phyloP scores from a whole-genome alignment of 2,888 invertebrate genomes.

The Steromphala cineraria region DNA sequence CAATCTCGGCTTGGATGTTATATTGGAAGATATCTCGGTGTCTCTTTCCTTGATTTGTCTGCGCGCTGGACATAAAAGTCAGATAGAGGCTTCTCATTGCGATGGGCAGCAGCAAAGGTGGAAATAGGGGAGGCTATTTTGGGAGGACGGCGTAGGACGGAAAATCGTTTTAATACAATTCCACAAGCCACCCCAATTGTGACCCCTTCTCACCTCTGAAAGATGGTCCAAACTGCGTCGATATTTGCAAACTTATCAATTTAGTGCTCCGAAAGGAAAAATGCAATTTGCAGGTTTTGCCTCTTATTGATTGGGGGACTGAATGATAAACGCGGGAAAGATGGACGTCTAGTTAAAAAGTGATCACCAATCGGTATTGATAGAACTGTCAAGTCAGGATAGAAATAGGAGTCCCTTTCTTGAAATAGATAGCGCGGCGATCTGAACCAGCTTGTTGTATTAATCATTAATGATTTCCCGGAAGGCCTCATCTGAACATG shows the following conservation, averaged over 20 bases:
- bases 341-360: constrained; percentile 7
- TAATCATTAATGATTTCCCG: constrained; percentile 21
- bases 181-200: not conserved
- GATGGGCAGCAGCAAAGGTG: not conserved
- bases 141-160: not conserved
- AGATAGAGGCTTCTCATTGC: not conserved
- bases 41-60: not conserved
- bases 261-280: not conserved
- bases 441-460: constrained; percentile 3
- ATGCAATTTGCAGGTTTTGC: constrained; percentile 8
- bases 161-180: not conserved
- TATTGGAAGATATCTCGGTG: not conserved
- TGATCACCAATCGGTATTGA: constrained; percentile 17
- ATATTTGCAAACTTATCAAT: not conserved
- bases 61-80: not conserved
- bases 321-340: not conserved
- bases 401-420: constrained; percentile 5
- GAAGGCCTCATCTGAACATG: not conserved
- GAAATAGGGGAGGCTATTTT: not conserved
- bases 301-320: not conserved
- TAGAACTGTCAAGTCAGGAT: constrained; percentile 15
- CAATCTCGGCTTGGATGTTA: not conserved
- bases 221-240: not conserved
- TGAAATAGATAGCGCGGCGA: constrained; percentile 4
- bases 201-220: not conserved